These are phyloP conservation scores for Coelopa pilipes DNA, from an alignment of 2,888 invertebrate species.

Conservation along the genomic window DNA sequence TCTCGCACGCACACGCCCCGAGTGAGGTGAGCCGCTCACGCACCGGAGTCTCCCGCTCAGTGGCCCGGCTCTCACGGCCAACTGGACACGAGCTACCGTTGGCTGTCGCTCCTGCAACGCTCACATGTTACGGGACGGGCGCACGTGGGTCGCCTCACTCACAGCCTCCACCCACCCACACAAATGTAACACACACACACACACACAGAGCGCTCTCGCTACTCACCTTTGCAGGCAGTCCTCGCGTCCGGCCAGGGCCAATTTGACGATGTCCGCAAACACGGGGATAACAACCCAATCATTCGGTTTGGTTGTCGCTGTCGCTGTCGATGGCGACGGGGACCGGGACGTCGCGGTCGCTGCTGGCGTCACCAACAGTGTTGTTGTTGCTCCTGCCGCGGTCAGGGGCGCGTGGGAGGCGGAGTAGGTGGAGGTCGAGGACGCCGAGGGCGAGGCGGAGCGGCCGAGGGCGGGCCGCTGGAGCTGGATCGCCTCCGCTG, in stretches of 20 bases:
- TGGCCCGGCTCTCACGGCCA: too few relatives aligned
- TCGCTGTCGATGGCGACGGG: slow-evolving; percentile 41
- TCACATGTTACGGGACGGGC: too few relatives aligned
- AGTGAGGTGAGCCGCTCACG: background rate
- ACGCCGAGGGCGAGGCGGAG: too few relatives aligned
- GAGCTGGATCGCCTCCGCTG: slow-evolving; percentile 4
- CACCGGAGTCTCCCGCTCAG: too few relatives aligned
- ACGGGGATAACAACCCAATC: slow-evolving; percentile 68
- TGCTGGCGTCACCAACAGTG: slow-evolving; percentile 18
- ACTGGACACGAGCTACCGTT: too few relatives aligned
- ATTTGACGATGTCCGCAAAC: slow-evolving; percentile 68
- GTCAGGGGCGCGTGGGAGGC: slow-evolving; percentile 33
- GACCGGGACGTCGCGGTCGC: slow-evolving; percentile 37
- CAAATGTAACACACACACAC: background rate
- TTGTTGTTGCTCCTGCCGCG: slow-evolving; percentile 37
- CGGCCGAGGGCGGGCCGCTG: slow-evolving; percentile 15
- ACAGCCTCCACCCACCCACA: background rate
- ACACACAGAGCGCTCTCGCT: slow-evolving; percentile 12
- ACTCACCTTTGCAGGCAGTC: slow-evolving; percentile 66
- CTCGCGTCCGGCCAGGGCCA: slow-evolving; percentile 65
- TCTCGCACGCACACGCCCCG: background rate
- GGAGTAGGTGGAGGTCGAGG: slow-evolving; percentile 24
- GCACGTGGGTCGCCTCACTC: too few relatives aligned
- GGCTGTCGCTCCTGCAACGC: too few relatives aligned
- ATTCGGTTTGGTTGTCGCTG: slow-evolving; percentile 58